Conservation (phyloP, 2,113 vertebrate genomes). For the Microtus ochrogaster region DNA sequence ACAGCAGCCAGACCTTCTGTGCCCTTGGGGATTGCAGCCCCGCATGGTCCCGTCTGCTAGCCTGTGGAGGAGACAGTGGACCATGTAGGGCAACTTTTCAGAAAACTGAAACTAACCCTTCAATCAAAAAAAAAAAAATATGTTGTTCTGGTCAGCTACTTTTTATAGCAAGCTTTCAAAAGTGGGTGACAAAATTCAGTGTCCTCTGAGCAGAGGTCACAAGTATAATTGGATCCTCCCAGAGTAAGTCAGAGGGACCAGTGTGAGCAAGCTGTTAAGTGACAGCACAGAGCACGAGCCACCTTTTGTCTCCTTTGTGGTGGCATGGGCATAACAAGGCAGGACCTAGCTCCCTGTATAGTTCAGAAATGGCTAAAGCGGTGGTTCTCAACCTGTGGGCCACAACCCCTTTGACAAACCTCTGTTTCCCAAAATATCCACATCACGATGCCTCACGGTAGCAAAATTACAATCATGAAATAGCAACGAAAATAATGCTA, state of each 20-base stretch:
- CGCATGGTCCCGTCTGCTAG: background rate
- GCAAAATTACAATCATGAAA: background rate
- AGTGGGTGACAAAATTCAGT: background rate
- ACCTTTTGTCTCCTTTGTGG: background rate
- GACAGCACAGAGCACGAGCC: background rate
- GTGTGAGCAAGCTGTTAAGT: background rate
- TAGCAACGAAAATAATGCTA: background rate
- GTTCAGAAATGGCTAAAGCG: background rate
- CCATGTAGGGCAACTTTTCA: background rate
- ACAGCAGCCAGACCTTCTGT: background rate
- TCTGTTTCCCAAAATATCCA: background rate
- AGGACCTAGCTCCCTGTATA: background rate
- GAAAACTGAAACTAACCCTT: conserved; percentile 46
- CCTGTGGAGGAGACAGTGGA: background rate
- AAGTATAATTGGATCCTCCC: background rate
- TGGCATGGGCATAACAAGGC: background rate
- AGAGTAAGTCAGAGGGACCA: background rate
- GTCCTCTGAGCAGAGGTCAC: conserved; percentile 9
- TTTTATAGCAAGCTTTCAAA: conserved; percentile 33
- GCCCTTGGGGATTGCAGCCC: background rate
- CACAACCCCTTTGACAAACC: background rate
- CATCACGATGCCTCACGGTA: background rate
- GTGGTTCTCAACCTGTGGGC: background rate
- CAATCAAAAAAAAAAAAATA: background rate
- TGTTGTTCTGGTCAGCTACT: conserved; percentile 1